A percentile compares a stretch with the other conserved stretches of the same genome.
Evolutionary conservation across 2,888 invertebrate species (phyloP).

Genomic region (Choristoneura rosaceana): DNA sequence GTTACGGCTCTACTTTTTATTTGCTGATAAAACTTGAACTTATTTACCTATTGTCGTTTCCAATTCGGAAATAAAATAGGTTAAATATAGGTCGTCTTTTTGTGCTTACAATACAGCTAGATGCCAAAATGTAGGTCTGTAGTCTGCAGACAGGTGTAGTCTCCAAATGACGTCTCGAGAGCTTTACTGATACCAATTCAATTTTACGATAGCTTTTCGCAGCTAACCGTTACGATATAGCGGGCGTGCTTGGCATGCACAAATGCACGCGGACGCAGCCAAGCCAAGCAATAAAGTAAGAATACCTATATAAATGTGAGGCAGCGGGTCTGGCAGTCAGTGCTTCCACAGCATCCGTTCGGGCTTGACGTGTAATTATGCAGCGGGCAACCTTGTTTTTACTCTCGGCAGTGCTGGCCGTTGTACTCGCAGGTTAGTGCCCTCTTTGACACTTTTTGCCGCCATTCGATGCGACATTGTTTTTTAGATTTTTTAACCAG

Average conservation of each 20-base stretch:
- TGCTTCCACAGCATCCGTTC: slow-evolving; percentile 62
- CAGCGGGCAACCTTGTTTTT: slow-evolving; percentile 67
- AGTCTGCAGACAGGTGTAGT: slow-evolving; percentile 10
- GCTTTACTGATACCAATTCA: slow-evolving; percentile 48
- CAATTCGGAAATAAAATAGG: neutral
- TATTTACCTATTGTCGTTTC: neutral
- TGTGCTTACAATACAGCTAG: neutral
- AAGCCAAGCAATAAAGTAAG: slow-evolving; percentile 50
- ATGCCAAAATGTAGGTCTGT: slow-evolving; percentile 11
- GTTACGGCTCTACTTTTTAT: neutral
- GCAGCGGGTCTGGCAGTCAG: slow-evolving; percentile 66
- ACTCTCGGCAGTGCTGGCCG: slow-evolving; percentile 68
- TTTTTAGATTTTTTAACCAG: slow-evolving; percentile 56
- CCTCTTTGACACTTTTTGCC: slow-evolving; percentile 68
- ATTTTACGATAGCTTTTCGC: slow-evolving; percentile 64
- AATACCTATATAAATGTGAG: slow-evolving; percentile 66
- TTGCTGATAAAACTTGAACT: neutral
- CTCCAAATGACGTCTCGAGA: slow-evolving; percentile 28
- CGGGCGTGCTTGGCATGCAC: slow-evolving; percentile 51
- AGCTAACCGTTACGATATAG: slow-evolving; percentile 67
- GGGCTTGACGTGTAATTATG: slow-evolving; percentile 67
- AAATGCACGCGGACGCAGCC: slow-evolving; percentile 61
- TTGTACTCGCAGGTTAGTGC: slow-evolving; percentile 82
- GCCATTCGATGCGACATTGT: slow-evolving; percentile 50
- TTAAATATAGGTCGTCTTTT: neutral